These are phyloP conservation scores for Galerucella nymphaeae DNA, from an alignment of 2,888 invertebrate species.

Conservation along the genomic window DNA sequence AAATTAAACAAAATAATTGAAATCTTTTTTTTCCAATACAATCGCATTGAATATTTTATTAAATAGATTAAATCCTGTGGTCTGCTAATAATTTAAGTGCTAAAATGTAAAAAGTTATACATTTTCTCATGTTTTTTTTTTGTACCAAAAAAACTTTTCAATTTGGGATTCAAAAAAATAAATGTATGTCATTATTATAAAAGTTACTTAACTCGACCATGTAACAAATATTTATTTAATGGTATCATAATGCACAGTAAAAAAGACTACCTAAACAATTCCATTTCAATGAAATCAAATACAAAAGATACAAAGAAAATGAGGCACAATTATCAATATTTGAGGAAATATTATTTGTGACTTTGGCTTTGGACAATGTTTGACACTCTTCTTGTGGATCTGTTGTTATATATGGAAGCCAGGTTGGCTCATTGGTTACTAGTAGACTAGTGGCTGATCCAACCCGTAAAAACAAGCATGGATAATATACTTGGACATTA, in stretches of 20 bases:
- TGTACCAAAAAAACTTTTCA: not conserved
- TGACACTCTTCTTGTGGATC: no score
- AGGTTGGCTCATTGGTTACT: no score
- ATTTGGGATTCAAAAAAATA: not conserved
- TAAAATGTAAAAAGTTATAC: not conserved
- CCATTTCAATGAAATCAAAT: not conserved
- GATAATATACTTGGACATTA: no score
- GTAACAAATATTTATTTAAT: not conserved
- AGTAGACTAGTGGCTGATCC: no score
- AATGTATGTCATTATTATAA: conserved; percentile 8
- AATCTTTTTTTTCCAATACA: not conserved
- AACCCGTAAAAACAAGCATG: no score
- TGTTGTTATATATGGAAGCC: no score
- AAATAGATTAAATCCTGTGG: conserved; percentile 12
- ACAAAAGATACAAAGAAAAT: not conserved
- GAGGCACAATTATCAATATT: no score
- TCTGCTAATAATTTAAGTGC: not conserved
- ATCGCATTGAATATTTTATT: not conserved
- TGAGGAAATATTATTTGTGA: no score
- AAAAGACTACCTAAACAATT: not conserved
- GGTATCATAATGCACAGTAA: not conserved
- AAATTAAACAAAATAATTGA: conserved; percentile 2
- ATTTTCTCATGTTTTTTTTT: no score
- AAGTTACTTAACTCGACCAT: conserved; percentile 9
- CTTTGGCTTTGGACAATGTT: no score